phyloP scores from a whole-genome alignment of 2,888 invertebrate species.

The Synanthedon myopaeformis region DNA sequence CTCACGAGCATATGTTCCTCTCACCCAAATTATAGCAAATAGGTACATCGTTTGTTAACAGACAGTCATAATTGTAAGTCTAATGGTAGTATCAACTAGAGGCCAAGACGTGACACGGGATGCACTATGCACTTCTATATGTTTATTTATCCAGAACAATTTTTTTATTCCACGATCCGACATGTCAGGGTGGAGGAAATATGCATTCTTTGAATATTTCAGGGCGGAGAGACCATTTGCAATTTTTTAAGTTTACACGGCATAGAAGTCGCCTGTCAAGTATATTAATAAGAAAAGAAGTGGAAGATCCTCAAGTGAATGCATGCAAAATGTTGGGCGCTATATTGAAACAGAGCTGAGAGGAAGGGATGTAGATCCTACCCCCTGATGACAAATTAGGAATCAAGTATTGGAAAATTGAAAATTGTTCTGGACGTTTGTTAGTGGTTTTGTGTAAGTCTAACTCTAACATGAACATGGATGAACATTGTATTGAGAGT shows the following conservation, averaged over 20 bases:
- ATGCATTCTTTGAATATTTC: conserved; percentile 16
- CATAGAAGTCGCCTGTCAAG: too few species aligned
- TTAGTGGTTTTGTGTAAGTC: conserved; percentile 50
- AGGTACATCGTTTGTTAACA: conserved; percentile 25
- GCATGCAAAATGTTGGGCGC: too few species aligned
- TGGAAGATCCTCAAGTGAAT: too few species aligned
- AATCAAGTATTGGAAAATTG: conserved; percentile 1
- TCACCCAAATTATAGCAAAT: conserved; percentile 27
- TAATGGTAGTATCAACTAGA: conserved; percentile 38
- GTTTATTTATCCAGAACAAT: conserved; percentile 63
- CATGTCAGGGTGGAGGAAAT: conserved; percentile 28
- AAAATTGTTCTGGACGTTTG: conserved; percentile 45
- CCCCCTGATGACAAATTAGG: too few species aligned
- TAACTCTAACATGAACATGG: conserved; percentile 60
- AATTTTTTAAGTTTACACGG: too few species aligned
- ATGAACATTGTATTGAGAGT: conserved; percentile 31
- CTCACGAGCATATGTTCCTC: conserved; percentile 38
- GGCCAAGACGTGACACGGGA: conserved; percentile 38
- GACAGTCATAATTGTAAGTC: conserved; percentile 31
- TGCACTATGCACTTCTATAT: conserved; percentile 43
- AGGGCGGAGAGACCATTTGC: too few species aligned
- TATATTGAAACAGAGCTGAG: too few species aligned
- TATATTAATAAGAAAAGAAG: too few species aligned
- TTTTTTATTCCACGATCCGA: conserved; percentile 22
- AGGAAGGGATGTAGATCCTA: too few species aligned